Percentiles rank a stretch among this genome's conserved stretches.
Evolutionary conservation across 2,888 invertebrate species (phyloP).

Genomic region (Cryptus armator): DNA sequence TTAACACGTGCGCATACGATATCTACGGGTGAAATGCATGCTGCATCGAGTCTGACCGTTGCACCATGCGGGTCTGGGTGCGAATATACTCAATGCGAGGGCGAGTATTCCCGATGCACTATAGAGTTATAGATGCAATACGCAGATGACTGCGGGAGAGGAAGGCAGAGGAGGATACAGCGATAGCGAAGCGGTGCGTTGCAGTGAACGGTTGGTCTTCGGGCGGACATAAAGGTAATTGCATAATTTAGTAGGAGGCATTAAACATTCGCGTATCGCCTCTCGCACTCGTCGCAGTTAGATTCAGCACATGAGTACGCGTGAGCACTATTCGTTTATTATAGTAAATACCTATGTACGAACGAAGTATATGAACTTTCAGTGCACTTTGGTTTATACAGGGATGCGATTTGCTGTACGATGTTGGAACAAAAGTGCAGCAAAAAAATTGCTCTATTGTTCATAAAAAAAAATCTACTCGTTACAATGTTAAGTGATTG

Average conservation of each 20-base stretch:
- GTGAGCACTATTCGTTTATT: conserved; percentile 58
- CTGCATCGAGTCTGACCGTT: conserved; percentile 2
- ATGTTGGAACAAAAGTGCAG: neutral
- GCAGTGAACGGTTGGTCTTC: conserved; percentile 69
- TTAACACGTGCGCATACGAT: conserved; percentile 10
- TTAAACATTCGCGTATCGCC: conserved; percentile 78
- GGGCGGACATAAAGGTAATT: conserved; percentile 79
- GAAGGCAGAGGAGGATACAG: conserved; percentile 34
- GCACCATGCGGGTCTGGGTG: conserved; percentile 21
- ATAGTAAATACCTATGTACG: conserved; percentile 57
- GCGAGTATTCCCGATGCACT: conserved; percentile 23
- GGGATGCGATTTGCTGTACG: neutral
- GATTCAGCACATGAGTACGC: conserved; percentile 43
- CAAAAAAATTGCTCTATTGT: neutral
- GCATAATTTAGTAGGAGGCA: conserved; percentile 80
- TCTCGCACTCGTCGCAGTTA: conserved; percentile 67
- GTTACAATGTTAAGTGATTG: neutral
- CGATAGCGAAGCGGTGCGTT: conserved; percentile 30
- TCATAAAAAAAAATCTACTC: neutral
- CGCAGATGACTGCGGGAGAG: conserved; percentile 49
- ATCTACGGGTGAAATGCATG: neutral
- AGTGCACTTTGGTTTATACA: conserved; percentile 27
- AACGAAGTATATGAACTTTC: conserved; percentile 62
- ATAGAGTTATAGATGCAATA: conserved; percentile 46
- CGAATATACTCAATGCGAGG: conserved; percentile 25